Evolutionary conservation across 2,113 vertebrate genomes (phyloP), one percentile per base, ranked within the genome.

Genomic region (Orycteropus afer): DNA sequence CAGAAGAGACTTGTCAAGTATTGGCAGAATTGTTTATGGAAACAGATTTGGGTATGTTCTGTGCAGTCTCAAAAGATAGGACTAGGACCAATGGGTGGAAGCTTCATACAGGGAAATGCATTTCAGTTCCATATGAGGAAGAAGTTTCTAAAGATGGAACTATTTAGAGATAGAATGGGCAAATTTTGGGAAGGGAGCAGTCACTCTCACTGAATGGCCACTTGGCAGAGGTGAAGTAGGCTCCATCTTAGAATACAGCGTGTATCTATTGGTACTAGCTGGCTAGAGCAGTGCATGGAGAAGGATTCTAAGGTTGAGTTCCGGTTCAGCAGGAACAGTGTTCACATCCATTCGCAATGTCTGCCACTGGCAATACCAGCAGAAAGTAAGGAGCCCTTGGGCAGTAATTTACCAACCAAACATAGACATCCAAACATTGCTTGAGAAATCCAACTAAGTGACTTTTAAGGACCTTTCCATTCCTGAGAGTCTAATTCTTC

Each of bases 111-210:
- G 47, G 78, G n/a, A 74, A 23, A 49, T 37, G 59, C 37, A 45
- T 84, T 95, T 84, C 61, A 67, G 63, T 84, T 40, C 82, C 77
- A 32, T 51, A 27, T 86, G 69, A 86, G 89, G 65, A 86, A 76
- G 55, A 86, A 45, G 69, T 77, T 78, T 67, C 76, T 69, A 37
- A 82, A 61, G 67, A 67, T 59, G 74, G 42, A 65, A 25, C 53
- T 74, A 49, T 84, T 80, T 85, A 84, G 59, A 79, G 4, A 79
- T 4, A 25, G 34, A 69, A 53, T 53, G 63, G 51, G 67, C 76
- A 86, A 40, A 57, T 92, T 86, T 79, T 27, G 47, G 57, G 37
- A 81, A 90, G 45, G 42, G 51, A 53, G 13, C 51, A 32, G 63
- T 81, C 74, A 37, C n/a, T 91, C 49, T 89, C 65, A 20, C 34